Conservation (phyloP, 2,113 vertebrate species). For the Oreotragus oreotragus region DNA sequence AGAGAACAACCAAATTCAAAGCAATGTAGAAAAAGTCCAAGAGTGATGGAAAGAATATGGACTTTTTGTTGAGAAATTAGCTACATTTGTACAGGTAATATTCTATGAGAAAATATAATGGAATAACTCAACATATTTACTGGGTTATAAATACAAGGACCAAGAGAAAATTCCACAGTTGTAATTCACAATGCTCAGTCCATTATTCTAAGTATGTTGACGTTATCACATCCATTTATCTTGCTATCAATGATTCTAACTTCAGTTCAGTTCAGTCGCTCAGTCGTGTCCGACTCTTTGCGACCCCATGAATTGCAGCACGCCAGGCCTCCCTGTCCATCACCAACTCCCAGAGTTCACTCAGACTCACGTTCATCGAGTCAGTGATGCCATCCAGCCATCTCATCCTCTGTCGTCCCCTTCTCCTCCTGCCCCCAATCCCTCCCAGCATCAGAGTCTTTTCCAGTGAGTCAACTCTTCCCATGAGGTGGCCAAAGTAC, state of each 20-base stretch:
- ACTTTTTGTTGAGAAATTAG: background rate
- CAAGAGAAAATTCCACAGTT: background rate
- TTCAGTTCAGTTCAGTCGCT: too few species aligned
- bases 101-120: background rate
- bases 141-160: background rate
- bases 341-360: too few species aligned
- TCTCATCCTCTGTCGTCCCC: too few species aligned
- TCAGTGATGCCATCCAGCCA: too few species aligned
- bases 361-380: accelerated
- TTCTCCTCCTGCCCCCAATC: too few species aligned
- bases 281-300: too few species aligned
- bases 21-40: background rate
- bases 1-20: background rate
- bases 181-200: background rate
- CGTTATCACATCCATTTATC: background rate
- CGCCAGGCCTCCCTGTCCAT: too few species aligned
- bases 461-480: too few species aligned
- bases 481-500: too few species aligned
- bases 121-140: background rate
- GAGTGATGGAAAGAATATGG: background rate
- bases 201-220: background rate
- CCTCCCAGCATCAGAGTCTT: too few species aligned
- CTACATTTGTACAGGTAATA: background rate
- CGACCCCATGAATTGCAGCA: too few species aligned
- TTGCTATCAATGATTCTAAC: background rate